phyloP scores from a whole-genome alignment of 2,888 invertebrate species.

The Electrophaes corylata region DNA sequence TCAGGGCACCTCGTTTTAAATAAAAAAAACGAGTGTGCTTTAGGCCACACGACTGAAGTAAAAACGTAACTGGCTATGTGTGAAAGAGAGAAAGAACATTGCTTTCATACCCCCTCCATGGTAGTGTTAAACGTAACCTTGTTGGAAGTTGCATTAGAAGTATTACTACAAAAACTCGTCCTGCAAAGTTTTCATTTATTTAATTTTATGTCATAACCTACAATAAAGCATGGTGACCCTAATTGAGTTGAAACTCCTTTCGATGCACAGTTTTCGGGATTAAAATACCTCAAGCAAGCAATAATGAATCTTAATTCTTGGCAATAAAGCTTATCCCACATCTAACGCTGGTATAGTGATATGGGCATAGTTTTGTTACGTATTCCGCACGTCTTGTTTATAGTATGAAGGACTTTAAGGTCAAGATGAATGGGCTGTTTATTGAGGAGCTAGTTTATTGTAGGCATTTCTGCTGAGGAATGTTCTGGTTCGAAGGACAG shows the following conservation, averaged over 20 bases:
- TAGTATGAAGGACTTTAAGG: conserved; percentile 18
- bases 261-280: not conserved
- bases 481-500: conserved; percentile 10
- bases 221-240: not conserved
- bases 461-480: conserved; percentile 4
- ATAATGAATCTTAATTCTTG: not conserved
- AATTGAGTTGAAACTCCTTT: not conserved
- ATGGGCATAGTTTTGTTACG: conserved; percentile 29
- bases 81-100: too few species aligned
- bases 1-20: too few species aligned
- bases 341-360: not conserved
- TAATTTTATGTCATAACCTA: not conserved
- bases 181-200: too few species aligned
- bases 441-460: conserved; percentile 18
- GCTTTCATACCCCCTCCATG: too few species aligned
- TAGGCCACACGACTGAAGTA: too few species aligned
- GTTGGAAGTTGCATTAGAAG: too few species aligned
- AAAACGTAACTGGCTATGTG: too few species aligned
- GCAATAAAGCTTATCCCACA: not conserved
- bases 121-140: too few species aligned
- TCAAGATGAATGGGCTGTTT: conserved; percentile 23
- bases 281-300: not conserved
- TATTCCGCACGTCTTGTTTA: conserved; percentile 24
- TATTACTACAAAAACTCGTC: too few species aligned
- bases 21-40: too few species aligned